Conservation (phyloP, 2,888 invertebrate genomes). For the Platynereis dumerilii region DNA sequence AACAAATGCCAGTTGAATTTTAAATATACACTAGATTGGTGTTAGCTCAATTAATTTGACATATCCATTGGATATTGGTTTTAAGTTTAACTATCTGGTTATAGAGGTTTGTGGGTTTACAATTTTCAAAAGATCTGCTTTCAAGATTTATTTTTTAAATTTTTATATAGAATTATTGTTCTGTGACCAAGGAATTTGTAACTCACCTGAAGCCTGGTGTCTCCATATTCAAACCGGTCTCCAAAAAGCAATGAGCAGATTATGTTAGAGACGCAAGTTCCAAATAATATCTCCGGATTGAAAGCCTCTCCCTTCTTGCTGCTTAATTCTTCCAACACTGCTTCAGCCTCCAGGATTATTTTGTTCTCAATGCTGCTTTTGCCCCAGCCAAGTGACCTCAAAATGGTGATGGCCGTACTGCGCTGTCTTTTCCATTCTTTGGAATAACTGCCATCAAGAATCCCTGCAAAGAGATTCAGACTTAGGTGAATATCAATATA, state of each 20-base stretch:
- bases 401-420: slow-evolving; percentile 4
- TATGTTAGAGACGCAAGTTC: slow-evolving; percentile 11
- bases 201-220: too few species aligned
- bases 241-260: slow-evolving; percentile 19
- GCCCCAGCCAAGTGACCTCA: slow-evolving; percentile 13
- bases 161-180: too few species aligned
- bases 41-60: too few species aligned
- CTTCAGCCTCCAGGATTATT: slow-evolving; percentile 7
- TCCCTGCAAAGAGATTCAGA: slow-evolving; percentile 1
- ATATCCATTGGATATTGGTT: too few species aligned
- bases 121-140: too few species aligned
- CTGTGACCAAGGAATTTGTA: too few species aligned
- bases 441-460: slow-evolving; percentile 9
- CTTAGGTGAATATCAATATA: neutral
- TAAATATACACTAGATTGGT: too few species aligned
- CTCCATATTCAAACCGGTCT: too few species aligned
- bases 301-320: neutral
- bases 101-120: too few species aligned
- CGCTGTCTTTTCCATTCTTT: slow-evolving; percentile 14
- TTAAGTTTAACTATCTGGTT: too few species aligned
- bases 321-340: neutral
- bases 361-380: slow-evolving; percentile 9
- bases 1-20: slow-evolving; percentile 1
- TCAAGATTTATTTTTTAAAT: too few species aligned
- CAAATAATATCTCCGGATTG: neutral